Evolutionary conservation across 1,140 invertebrate genomes (phyloP), one percentile per base, ranked within the genome.

Genomic region (Chrysopa pallens): DNA sequence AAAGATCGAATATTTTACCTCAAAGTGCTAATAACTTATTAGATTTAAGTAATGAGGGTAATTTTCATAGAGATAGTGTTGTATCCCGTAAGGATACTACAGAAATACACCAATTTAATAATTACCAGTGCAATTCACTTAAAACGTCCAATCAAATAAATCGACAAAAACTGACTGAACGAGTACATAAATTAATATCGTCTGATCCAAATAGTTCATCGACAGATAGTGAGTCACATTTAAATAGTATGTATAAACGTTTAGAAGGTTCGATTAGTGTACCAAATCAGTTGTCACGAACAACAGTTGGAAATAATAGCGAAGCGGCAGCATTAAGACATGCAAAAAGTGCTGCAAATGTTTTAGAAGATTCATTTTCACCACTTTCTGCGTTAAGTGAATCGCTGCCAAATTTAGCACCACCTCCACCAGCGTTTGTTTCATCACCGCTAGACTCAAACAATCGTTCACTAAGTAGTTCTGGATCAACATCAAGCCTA

Each of bases 401-500:
- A 58, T 74, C 73, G 11, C 54, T 76, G 47, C 74, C 74, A 3
- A 74, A 75, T 57, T 57, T 76, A 52, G 70, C 67, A 31, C 70
- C 70, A 39, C 66, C 70, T 8, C 64, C 71, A 6, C 66, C 57
- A 44, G 12, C 44, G 49, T 37, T 41, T 46, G 13, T 43, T 41
- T 28, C 43, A 33, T 33, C 31, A 43, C 6, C 39, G 40, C 12
- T 50, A 47, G 37, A 39, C 43, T 1, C 38, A 46, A 27, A 35
- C 44, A 40, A 51, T 29, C 17, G 8, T 11, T 43, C 45, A 35
- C 3, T 29, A 8, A 53, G 46, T 9, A 62, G 54, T 5, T 62
- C 59, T 44, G 73, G 69, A 47, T 76, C 74, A 12, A 78, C 77
- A 0, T 79, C 76, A 4, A 80, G 78, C 42, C 61, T 80, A 17